These are phyloP conservation scores for Lepeophtheirus salmonis DNA, from an alignment of 1,140 invertebrate genomes.

Conservation along the genomic window DNA sequence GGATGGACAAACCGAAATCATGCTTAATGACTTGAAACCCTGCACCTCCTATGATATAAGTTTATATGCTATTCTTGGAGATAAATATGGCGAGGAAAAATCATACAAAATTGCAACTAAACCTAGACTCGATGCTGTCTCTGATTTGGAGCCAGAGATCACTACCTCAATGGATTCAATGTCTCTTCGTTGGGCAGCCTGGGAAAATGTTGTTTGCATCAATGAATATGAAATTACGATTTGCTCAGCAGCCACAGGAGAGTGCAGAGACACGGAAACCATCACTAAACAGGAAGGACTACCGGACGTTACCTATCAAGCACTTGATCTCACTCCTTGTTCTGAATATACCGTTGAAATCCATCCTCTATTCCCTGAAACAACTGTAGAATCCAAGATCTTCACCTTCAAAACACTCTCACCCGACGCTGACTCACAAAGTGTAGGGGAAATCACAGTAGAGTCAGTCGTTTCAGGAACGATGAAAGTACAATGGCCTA, in stretches of 20 bases:
- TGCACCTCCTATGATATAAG: constrained; percentile 4
- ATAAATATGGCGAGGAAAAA: constrained; percentile 4
- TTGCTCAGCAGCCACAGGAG: not conserved
- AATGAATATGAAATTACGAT: constrained; percentile 8
- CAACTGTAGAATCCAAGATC: constrained; percentile 2
- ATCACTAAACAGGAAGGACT: constrained; percentile 3
- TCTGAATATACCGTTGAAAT: constrained; percentile 11
- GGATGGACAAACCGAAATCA: not conserved
- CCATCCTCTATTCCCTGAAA: constrained; percentile 4
- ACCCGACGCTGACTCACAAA: not conserved
- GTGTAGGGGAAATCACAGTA: not conserved
- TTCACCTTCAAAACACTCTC: constrained; percentile 13
- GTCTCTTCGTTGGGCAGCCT: not conserved
- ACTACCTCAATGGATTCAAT: not conserved
- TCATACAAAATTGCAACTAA: constrained; percentile 5
- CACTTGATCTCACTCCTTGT: not conserved
- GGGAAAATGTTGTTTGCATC: constrained; percentile 10
- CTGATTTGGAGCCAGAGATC: not conserved
- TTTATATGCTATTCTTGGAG: constrained; percentile 5
- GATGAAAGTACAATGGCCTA: not conserved
- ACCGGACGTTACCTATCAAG: not conserved
- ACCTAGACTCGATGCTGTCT: not conserved
- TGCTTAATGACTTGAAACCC: constrained; percentile 4
- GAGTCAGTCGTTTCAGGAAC: not conserved
- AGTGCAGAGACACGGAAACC: constrained; percentile 1